Evolutionary conservation across 2,888 invertebrate species (phyloP), one percentile per base, ranked within the genome.

Genomic region (Ceraclea dissimilis): DNA sequence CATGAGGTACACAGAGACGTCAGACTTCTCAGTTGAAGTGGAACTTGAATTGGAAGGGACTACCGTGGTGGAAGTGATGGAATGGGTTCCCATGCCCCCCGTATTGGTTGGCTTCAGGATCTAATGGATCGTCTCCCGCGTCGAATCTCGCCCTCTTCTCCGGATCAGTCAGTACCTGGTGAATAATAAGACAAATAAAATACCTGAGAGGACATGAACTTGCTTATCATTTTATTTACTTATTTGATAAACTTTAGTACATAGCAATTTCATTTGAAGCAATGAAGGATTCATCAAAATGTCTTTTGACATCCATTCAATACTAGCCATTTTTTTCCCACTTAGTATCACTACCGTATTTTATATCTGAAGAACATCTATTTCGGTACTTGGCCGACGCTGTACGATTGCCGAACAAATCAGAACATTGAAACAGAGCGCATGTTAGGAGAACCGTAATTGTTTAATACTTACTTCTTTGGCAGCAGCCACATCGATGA

Each of bases 401-500:
- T n/a, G n/a, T n/a, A n/a, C n/a, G n/a, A n/a, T n/a, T n/a, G n/a
- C n/a, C n/a, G n/a, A n/a, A n/a, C n/a, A n/a, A n/a, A n/a, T n/a
- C n/a, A n/a, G n/a, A n/a, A n/a, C n/a, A n/a, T n/a, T n/a, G n/a
- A n/a, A n/a, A n/a, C n/a, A n/a, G n/a, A n/a, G n/a, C n/a, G n/a
- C n/a, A n/a, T n/a, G n/a, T n/a, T n/a, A n/a, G n/a, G n/a, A n/a
- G n/a, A n/a, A n/a, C n/a, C n/a, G n/a, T n/a, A n/a, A n/a, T n/a
- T n/a, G n/a, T 26, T 6, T 26, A 26, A 6, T 6, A 80, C 80
- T 80, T 65, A 95, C 96, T 80, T 99, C 99, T 74, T 99, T 99
- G 53, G 99, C 99, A 43, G 97, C 93, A 2, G 98, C 99, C 67
- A 99, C 89, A 71, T 99, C 98, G 62, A 99, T 96, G 71, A 99